Conservation (phyloP, 2,888 invertebrate species). For the Apantesis nais region DNA sequence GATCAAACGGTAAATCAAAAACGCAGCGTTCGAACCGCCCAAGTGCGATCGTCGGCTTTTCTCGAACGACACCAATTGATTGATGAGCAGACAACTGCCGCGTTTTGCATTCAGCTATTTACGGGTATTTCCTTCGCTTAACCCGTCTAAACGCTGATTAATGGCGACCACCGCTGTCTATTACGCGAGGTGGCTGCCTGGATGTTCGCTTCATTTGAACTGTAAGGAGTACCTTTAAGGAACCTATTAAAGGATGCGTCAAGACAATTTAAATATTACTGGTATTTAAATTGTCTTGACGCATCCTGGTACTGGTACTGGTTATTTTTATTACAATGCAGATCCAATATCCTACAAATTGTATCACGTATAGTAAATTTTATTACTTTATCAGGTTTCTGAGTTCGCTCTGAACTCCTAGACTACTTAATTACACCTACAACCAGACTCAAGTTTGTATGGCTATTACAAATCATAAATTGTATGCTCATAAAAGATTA, state of each 20-base stretch:
- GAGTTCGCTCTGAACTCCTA: too few species aligned
- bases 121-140: conserved; percentile 84
- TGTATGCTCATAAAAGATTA: too few species aligned
- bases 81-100: conserved; percentile 83
- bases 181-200: conserved; percentile 59
- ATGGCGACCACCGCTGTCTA: conserved; percentile 71
- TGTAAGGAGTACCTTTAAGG: conserved; percentile 42
- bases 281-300: too few species aligned
- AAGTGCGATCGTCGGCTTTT: conserved; percentile 32
- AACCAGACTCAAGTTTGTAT: too few species aligned
- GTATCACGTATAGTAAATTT: not conserved
- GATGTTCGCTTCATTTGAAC: conserved; percentile 62
- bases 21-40: conserved; percentile 43
- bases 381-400: not conserved
- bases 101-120: conserved; percentile 85
- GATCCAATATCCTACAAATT: too few species aligned
- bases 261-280: conserved; percentile 42
- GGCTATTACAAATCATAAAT: too few species aligned
- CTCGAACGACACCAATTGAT: conserved; percentile 67
- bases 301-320: not conserved
- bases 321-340: not conserved
- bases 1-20: conserved; percentile 36
- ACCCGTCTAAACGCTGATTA: conserved; percentile 80
- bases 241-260: conserved; percentile 44
- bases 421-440: too few species aligned